Percentiles rank a stretch among this genome's conserved stretches.
phyloP scores from a whole-genome alignment of 2,113 vertebrate species.

The Phylloscopus trochiloides region DNA sequence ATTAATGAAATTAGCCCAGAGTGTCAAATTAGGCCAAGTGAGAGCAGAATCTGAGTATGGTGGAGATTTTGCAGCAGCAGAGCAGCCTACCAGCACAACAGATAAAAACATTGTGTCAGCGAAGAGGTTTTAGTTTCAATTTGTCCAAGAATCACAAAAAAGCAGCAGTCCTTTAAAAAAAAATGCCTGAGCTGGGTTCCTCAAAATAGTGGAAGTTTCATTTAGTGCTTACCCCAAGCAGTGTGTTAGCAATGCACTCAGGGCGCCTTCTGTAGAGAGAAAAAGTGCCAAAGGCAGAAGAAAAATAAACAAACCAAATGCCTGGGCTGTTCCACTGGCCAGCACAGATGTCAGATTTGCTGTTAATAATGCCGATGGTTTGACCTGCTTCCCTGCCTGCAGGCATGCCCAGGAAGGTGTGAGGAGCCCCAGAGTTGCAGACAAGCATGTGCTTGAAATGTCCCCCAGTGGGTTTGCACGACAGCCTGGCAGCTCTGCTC shows the following conservation, averaged over 20 bases:
- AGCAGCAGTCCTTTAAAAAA: neutral
- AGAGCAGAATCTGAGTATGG: neutral
- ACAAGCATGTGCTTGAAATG: neutral
- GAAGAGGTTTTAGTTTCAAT: slow-evolving; percentile 35
- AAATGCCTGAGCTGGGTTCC: slow-evolving; percentile 18
- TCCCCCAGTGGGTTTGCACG: neutral
- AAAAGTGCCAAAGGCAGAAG: slow-evolving; percentile 27
- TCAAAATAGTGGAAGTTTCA: neutral
- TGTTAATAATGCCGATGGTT: neutral
- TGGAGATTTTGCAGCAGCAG: neutral
- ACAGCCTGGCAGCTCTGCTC: slow-evolving; percentile 16
- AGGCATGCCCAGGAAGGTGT: slow-evolving; percentile 5
- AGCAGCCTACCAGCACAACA: neutral
- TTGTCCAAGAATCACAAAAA: slow-evolving; percentile 38
- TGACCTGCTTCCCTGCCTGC: neutral
- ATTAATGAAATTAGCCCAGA: neutral
- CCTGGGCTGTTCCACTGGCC: slow-evolving; percentile 2
- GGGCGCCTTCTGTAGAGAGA: neutral
- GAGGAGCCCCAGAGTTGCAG: neutral
- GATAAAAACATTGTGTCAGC: neutral
- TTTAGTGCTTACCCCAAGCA: neutral
- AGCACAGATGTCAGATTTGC: slow-evolving; percentile 21
- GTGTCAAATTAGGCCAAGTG: neutral
- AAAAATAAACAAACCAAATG: slow-evolving; percentile 61
- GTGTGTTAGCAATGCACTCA: neutral